Percentiles rank a stretch among this genome's conserved stretches.
phyloP scores from a whole-genome alignment of 2,113 vertebrate species.

The Ammodytes dubius region DNA sequence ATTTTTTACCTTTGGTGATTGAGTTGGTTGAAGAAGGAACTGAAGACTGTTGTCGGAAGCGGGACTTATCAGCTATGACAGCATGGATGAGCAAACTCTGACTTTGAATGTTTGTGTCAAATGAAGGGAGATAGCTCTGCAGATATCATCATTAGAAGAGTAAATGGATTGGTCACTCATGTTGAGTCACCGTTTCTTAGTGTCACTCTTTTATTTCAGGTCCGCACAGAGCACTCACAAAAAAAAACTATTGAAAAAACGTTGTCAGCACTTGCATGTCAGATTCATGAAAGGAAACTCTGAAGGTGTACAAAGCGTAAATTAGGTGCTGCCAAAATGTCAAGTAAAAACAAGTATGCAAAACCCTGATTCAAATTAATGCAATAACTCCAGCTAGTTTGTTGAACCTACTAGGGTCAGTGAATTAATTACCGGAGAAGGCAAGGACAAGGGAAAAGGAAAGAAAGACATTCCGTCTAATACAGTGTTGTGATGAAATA shows the following conservation, averaged over 20 bases:
- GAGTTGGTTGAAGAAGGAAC: background rate
- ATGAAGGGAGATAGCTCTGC: background rate
- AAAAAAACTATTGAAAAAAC: background rate
- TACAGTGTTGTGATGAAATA: background rate
- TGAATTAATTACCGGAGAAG: background rate
- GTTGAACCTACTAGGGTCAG: background rate
- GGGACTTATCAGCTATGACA: background rate
- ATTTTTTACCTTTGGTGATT: background rate
- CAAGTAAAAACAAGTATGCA: background rate
- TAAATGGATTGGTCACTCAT: background rate
- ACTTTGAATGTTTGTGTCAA: background rate
- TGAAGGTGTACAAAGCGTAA: background rate
- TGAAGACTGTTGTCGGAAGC: background rate
- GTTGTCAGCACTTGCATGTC: background rate
- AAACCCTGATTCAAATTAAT: slow-evolving; percentile 35
- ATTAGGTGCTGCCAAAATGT: background rate
- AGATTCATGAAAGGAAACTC: background rate
- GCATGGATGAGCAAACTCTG: background rate
- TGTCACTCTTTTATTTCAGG: background rate
- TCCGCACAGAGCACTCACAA: background rate
- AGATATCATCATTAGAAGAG: background rate
- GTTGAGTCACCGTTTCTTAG: background rate
- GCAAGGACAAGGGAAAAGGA: background rate
- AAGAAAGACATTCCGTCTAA: background rate
- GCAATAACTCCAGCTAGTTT: background rate